These are phyloP conservation scores for Morpho helenor DNA, from an alignment of 2,888 invertebrate genomes.

Conservation along the genomic window DNA sequence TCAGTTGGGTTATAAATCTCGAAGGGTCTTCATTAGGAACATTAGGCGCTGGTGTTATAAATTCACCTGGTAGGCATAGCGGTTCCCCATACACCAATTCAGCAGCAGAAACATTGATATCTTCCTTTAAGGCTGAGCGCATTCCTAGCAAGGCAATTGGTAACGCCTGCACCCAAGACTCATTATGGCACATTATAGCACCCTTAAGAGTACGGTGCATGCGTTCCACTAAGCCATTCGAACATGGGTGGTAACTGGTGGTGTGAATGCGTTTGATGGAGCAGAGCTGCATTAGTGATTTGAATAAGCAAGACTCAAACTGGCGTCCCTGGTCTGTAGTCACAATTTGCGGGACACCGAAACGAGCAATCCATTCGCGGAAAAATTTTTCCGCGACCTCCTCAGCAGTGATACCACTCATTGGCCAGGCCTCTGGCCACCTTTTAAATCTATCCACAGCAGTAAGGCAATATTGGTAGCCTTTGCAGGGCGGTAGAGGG, in stretches of 20 bases:
- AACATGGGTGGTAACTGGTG: conserved; percentile 25
- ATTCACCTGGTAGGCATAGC: conserved; percentile 26
- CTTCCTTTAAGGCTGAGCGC: conserved; percentile 16
- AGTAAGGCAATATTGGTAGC: conserved; percentile 21
- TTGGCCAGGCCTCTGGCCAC: no score
- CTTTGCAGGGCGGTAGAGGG: no score
- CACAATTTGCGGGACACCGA: conserved; percentile 42
- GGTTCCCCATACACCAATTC: conserved; percentile 31
- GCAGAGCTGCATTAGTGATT: conserved; percentile 19
- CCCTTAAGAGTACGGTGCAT: conserved; percentile 26
- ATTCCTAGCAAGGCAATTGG: conserved; percentile 26
- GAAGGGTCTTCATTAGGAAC: neutral
- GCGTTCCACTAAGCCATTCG: conserved; percentile 27
- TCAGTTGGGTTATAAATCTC: neutral
- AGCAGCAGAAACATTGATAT: conserved; percentile 25
- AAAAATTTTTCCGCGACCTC: no score
- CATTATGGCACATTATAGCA: conserved; percentile 13
- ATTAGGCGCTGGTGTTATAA: conserved; percentile 9
- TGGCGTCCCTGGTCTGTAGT: conserved; percentile 15
- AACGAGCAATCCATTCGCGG: conserved; percentile 20
- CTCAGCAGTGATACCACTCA: neutral
- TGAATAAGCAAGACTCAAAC: conserved; percentile 29
- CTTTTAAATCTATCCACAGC: neutral
- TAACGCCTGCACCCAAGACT: conserved; percentile 21
- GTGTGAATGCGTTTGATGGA: conserved; percentile 30